phyloP scores from a whole-genome alignment of 2,113 vertebrate genomes.

The Periophthalmus modestus region DNA sequence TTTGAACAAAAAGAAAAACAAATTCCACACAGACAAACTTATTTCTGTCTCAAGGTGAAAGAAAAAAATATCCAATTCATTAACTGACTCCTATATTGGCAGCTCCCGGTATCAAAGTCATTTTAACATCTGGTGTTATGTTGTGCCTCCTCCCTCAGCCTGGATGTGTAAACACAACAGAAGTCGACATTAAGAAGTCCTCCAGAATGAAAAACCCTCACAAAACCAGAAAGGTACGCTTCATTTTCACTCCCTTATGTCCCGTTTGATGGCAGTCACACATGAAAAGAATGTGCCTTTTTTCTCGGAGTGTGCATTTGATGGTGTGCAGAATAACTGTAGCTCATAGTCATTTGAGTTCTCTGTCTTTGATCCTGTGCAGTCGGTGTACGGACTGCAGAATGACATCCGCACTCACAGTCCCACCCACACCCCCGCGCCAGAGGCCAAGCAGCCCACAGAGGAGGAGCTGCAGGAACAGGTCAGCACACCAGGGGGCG shows the following conservation, averaged over 20 bases:
- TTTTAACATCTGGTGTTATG: neutral
- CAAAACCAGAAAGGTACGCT: slow-evolving; percentile 94
- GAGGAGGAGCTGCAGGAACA: slow-evolving; percentile 92
- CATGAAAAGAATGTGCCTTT: neutral
- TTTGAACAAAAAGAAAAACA: no score
- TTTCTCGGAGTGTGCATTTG: neutral
- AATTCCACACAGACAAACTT: no score
- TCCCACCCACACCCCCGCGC: slow-evolving; percentile 88
- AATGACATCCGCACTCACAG: slow-evolving; percentile 94
- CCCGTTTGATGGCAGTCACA: neutral
- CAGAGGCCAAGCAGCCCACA: slow-evolving; percentile 91
- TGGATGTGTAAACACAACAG: slow-evolving; percentile 97
- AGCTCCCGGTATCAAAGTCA: neutral
- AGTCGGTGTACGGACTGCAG: slow-evolving; percentile 97
- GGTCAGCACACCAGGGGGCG: slow-evolving; percentile 70
- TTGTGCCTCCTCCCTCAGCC: slow-evolving; percentile 77
- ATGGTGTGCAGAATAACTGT: neutral
- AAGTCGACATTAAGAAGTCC: slow-evolving; percentile 98
- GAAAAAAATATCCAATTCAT: neutral
- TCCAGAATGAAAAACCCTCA: slow-evolving; percentile 98
- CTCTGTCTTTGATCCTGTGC: slow-evolving; percentile 6
- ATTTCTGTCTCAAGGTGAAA: neutral
- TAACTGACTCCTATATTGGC: neutral
- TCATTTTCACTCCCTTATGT: neutral
- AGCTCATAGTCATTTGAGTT: neutral